A percentile compares a stretch with the other conserved stretches of the same genome.
These are phyloP conservation scores for Sebastes trivittatus DNA, from an alignment of 2,797 vertebrate species.

Conservation along the genomic window DNA sequence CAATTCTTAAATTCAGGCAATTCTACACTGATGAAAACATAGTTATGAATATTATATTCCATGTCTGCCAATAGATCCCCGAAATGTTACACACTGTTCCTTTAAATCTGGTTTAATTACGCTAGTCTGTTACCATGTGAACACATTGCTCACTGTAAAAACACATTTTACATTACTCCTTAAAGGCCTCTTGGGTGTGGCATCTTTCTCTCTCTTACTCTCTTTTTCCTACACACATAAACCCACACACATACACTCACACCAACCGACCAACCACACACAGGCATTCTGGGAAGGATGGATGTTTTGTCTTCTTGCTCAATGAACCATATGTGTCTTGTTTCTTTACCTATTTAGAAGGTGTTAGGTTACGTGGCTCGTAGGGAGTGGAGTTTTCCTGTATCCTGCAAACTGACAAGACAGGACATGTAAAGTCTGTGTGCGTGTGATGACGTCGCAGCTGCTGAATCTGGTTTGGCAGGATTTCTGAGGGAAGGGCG, in stretches of 20 bases:
- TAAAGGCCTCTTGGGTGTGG: conserved; percentile 32
- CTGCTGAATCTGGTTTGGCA: conserved; percentile 71
- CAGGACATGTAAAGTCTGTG: conserved; percentile 9
- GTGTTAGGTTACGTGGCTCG: conserved; percentile 38
- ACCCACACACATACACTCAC: neutral
- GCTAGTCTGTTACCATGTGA: neutral
- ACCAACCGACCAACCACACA: neutral
- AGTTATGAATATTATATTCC: neutral
- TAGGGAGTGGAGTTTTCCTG: conserved; percentile 15
- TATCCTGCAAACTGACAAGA: conserved; percentile 31
- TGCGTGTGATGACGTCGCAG: conserved; percentile 52
- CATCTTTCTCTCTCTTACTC: neutral
- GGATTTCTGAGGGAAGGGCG: conserved; percentile 60
- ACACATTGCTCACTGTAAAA: neutral
- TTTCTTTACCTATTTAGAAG: conserved; percentile 44
- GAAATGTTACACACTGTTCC: neutral
- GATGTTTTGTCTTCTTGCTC: neutral
- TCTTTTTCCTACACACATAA: neutral
- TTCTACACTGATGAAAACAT: neutral
- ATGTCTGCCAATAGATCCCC: neutral
- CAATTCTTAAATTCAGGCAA: neutral
- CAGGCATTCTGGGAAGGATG: neutral
- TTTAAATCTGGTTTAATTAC: neutral
- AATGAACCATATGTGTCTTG: neutral
- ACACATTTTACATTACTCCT: neutral